Percentiles rank a stretch among this genome's conserved stretches.
phyloP scores from a whole-genome alignment of 2,888 invertebrate genomes.

The Drosophila hawaiiensis region DNA sequence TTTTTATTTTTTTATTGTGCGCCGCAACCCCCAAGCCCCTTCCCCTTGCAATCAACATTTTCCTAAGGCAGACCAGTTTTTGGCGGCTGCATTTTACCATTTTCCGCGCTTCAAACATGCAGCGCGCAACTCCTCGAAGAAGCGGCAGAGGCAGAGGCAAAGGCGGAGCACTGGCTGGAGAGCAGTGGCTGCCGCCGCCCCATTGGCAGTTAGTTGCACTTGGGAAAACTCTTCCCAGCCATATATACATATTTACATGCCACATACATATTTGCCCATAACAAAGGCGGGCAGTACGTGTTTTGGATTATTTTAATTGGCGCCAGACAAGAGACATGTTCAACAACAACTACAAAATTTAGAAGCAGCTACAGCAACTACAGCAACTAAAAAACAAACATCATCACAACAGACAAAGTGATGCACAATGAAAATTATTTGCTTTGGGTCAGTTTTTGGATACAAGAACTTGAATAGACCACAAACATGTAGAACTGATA shows the following conservation, averaged over 20 bases:
- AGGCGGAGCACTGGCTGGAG: slow-evolving; percentile 22
- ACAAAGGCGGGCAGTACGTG: slow-evolving; percentile 70
- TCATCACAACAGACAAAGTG: background rate
- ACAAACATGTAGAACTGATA: slow-evolving; percentile 44
- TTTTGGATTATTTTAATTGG: slow-evolving; percentile 74
- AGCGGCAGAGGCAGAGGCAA: slow-evolving; percentile 9
- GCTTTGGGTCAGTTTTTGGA: slow-evolving; percentile 23
- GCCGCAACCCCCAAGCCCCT: slow-evolving; percentile 9
- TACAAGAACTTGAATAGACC: slow-evolving; percentile 21
- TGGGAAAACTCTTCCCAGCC: slow-evolving; percentile 58
- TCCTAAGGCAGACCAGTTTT: slow-evolving; percentile 73
- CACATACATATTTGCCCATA: slow-evolving; percentile 33
- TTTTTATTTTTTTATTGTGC: slow-evolving; percentile 29
- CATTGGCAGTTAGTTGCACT: slow-evolving; percentile 61
- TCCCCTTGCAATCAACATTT: slow-evolving; percentile 53
- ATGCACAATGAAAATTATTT: slow-evolving; percentile 19
- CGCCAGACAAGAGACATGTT: slow-evolving; percentile 42
- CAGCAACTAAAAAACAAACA: slow-evolving; percentile 1
- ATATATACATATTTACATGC: slow-evolving; percentile 35
- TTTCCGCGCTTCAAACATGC: slow-evolving; percentile 69
- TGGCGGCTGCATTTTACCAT: slow-evolving; percentile 76
- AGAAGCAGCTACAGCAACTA: background rate
- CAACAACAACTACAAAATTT: slow-evolving; percentile 11
- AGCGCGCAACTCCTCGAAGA: slow-evolving; percentile 4
- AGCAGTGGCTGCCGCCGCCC: slow-evolving; percentile 37